Percentiles rank a stretch among this genome's conserved stretches.
Conservation (phyloP, 1,140 invertebrate species). For the Neuroterus valhalla region DNA sequence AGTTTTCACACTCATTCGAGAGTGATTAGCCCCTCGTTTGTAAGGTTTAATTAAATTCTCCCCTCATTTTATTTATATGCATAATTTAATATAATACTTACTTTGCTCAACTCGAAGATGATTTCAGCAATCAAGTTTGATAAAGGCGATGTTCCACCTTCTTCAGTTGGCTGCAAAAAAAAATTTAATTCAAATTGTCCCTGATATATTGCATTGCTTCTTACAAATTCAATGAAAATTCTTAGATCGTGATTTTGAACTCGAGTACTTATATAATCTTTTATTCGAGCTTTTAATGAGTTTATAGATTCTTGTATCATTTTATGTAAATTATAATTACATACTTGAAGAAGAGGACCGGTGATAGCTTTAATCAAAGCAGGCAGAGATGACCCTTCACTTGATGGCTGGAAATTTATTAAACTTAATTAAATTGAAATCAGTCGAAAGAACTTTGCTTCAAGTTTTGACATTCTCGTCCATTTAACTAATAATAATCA, state of each 20-base stretch:
- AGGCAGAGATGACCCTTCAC: constrained; percentile 56
- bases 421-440: background rate
- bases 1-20: no score
- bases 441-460: no score
- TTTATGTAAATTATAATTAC: constrained; percentile 31
- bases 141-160: constrained; percentile 59
- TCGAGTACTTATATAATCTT: no score
- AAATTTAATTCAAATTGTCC: constrained; percentile 20
- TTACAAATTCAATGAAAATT: constrained; percentile 11
- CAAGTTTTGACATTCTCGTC: no score
- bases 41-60: no score
- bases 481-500: no score
- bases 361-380: constrained; percentile 49
- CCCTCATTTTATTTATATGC: background rate
- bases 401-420: constrained; percentile 57
- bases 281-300: no score
- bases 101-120: constrained; percentile 63
- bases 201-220: background rate
- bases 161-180: constrained; percentile 56
- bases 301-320: no score
- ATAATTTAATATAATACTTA: constrained; percentile 51
- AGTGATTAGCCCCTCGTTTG: no score
- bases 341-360: constrained; percentile 64
- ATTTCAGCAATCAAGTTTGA: constrained; percentile 62
- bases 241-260: no score